phyloP scores from a whole-genome alignment of 1,140 invertebrate genomes.

The Scaptomyza hsui region DNA sequence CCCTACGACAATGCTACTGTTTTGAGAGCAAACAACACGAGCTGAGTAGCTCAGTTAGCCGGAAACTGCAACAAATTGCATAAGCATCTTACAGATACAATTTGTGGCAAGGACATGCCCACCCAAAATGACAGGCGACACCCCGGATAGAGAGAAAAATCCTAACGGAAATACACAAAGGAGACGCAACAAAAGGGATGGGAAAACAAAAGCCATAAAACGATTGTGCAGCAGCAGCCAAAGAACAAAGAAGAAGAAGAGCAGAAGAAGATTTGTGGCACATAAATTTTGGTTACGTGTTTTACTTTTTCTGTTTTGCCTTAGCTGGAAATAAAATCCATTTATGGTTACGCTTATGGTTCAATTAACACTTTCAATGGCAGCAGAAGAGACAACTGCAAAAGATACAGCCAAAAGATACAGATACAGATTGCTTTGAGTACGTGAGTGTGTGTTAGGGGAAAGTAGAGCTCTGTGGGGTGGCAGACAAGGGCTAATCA shows the following conservation, averaged over 20 bases:
- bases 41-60: slow-evolving; percentile 4
- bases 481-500: slow-evolving; percentile 67
- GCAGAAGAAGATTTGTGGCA: too few species aligned
- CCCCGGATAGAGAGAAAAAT: slow-evolving; percentile 42
- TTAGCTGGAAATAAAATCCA: slow-evolving; percentile 79
- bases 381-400: slow-evolving; percentile 26
- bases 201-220: slow-evolving; percentile 59
- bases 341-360: slow-evolving; percentile 83
- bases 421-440: slow-evolving; percentile 30
- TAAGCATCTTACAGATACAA: slow-evolving; percentile 55
- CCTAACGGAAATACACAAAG: slow-evolving; percentile 34
- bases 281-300: slow-evolving; percentile 70
- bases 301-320: slow-evolving; percentile 55
- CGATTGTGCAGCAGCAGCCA: slow-evolving; percentile 45
- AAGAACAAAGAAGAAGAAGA: slow-evolving; percentile 22
- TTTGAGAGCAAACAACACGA: slow-evolving; percentile 51
- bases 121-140: slow-evolving; percentile 56
- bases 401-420: slow-evolving; percentile 30
- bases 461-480: slow-evolving; percentile 69
- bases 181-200: slow-evolving; percentile 48
- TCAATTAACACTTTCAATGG: slow-evolving; percentile 81
- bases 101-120: slow-evolving; percentile 64
- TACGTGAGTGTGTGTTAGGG: slow-evolving; percentile 44
- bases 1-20: slow-evolving; percentile 54
- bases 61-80: slow-evolving; percentile 77